Conservation (phyloP, 1,140 invertebrate species). For the Sarcophaga peregrina region DNA sequence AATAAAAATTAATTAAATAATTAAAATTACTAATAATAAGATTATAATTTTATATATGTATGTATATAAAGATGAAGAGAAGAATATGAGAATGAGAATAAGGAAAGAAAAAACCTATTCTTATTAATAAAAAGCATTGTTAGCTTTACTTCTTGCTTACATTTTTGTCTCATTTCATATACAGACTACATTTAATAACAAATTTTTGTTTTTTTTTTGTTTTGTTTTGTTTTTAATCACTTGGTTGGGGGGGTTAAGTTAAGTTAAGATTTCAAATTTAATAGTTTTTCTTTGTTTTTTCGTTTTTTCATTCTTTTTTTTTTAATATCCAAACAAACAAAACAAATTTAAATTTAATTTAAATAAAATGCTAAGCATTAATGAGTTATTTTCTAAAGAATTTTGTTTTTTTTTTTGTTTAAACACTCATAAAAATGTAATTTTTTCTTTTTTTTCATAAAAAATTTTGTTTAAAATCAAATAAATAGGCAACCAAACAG, state of each 20-base stretch:
- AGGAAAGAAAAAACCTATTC: background rate
- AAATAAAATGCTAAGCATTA: slow-evolving; percentile 30
- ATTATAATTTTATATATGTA: too few relatives aligned
- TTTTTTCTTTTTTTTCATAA: background rate
- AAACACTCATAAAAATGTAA: slow-evolving; percentile 1
- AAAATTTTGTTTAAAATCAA: background rate
- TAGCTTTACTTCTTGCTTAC: slow-evolving; percentile 1
- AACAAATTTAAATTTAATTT: background rate
- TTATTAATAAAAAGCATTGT: background rate
- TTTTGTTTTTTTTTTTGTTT: background rate
- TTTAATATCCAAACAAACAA: background rate
- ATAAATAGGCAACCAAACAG: too few relatives aligned
- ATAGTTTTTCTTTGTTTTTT: background rate
- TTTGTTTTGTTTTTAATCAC: slow-evolving; percentile 7
- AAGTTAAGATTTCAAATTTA: background rate
- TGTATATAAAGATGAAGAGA: too few relatives aligned
- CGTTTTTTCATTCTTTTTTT: too few relatives aligned
- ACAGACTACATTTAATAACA: background rate
- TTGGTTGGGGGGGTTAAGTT: background rate
- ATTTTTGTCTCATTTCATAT: background rate
- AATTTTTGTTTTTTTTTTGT: background rate
- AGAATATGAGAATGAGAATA: background rate
- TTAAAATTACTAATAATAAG: too few relatives aligned
- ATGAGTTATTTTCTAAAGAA: slow-evolving; percentile 12
- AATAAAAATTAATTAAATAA: too few relatives aligned